Evolutionary conservation across 2,888 invertebrate species (phyloP).

Genomic region (Drosophila mettleri): DNA sequence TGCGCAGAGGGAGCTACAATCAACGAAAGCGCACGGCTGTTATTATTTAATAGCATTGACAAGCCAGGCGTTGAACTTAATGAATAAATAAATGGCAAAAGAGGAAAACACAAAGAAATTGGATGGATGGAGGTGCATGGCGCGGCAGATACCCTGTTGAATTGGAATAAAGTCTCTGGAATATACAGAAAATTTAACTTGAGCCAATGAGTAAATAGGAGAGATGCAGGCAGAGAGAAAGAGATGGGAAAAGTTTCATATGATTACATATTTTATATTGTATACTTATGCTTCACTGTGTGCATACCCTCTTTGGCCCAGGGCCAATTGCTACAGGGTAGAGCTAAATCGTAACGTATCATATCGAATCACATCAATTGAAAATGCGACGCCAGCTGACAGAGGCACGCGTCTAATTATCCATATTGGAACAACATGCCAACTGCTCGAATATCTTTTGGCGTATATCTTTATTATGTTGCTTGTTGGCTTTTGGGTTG

Average conservation of each 20-base stretch:
- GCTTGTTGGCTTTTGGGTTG: constrained; percentile 3
- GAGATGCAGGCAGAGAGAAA: background rate
- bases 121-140: background rate
- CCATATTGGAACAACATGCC: constrained; percentile 43
- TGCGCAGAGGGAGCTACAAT: background rate
- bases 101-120: background rate
- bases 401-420: constrained; percentile 53
- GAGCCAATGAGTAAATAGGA: background rate
- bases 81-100: constrained; percentile 42
- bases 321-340: constrained; percentile 8
- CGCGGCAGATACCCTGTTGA: background rate
- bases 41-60: constrained; percentile 70
- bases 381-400: constrained; percentile 21
- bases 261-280: too few relatives aligned
- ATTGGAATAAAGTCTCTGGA: background rate
- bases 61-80: constrained; percentile 58
- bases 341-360: constrained; percentile 18
- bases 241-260: too few relatives aligned
- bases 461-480: constrained; percentile 33
- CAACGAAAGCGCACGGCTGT: constrained; percentile 15
- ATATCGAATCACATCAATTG: constrained; percentile 14
- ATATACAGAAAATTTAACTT: background rate
- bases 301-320: background rate
- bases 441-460: constrained; percentile 30
- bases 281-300: too few relatives aligned